Base-by-base conservation (phyloP, 2,888 invertebrate genomes). In the Pycnomerus fuliginosus region DNA sequence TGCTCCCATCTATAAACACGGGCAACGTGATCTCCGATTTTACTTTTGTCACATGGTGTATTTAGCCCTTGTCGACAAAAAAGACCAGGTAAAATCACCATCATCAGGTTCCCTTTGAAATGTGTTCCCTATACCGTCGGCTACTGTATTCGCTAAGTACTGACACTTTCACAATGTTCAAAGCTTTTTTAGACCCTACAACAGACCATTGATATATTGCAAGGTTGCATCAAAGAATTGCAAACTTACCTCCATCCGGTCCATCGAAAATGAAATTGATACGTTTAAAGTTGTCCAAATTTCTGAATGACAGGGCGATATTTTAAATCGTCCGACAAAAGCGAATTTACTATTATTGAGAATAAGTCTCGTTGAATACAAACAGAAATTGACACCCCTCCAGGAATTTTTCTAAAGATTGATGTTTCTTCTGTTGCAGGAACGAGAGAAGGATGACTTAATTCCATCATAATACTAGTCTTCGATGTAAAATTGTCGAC, bases 161-260 rank as follows among this genome's bases (percentile, higher is more conserved):
- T 71, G 71, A 72, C 71, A 71, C 70, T 67, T 68, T 60, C 50
- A 71, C 69, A 71, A 70, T 68, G 62, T 61, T 56, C 58, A 69
- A 69, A 65, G 65, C 63, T 51, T 62, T 64, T 67, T 68, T 57
- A 58, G 59, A 56, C 55, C 55, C 52, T 55, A 20, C 53, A 60
- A 42, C 48, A 28, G 59, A 22, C 60, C 68, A 60, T 34, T 15
- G n/a, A 16, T 10, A 13, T 8, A 12, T 24, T 1, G 10, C 1
- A 11, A 11, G n/a, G 8, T 14, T 8, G 20, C 36, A 12, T 35
- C n/a, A 20, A 30, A 23, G 14, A 33, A 35, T 22, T 17, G 3
- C 28, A 24, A n/a, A 2, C 16, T 2, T 22, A 15, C 31, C 43
- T 30, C 49, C 14, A 13, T 24, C 35, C 57, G 61, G 55, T 33